Evolutionary conservation across 1,140 invertebrate genomes (phyloP), one percentile per base, ranked within the genome.

Genomic region (Drosophila trapezifrons): DNA sequence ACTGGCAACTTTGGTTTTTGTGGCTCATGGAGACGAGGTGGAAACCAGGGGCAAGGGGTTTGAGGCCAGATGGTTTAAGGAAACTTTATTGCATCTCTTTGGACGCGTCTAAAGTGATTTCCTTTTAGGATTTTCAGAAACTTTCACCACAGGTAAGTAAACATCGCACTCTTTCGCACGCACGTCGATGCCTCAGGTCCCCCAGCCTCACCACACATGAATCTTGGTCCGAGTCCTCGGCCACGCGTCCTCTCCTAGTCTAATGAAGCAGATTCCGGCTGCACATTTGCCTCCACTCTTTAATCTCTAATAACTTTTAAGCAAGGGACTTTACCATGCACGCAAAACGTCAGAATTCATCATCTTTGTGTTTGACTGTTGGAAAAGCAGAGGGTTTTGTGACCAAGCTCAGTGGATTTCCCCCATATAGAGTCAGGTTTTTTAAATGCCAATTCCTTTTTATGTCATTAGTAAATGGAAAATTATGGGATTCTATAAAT

Each of bases 51-150:
- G 9, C 22, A 10, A 18, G 45, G 49, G 45, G 32, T 3, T 2
- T 0, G 43, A 20, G 37, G 46, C 25, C 43, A 45, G 42, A 45
- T 70, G 54, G 40, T 52, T 63, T 57, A 51, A 59, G 49, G 47
- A 87, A 86, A 76, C 67, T 86, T 87, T 77, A 55, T 72, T 63
- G 63, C 46, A 81, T 89, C 78, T 87, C 83, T 89, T 87, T 80
- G 71, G 60, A 67, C 57, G 64, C 84, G 84, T 90, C 84, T 62
- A 89, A 84, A 90, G 85, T 84, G 84, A 89, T 89, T 89, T 89
- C 84, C 84, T 89, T 89, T 89, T 89, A 90, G 84, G 76, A 89
- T 89, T 89, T 89, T 89, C 84, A 73, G 75, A 89, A 89, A 89
- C 74, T 89, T 89, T 89, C 74, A 72, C 70, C 85, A 77, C 89